phyloP scores from a whole-genome alignment of 2,113 vertebrate species.

The Pelusios castaneus region DNA sequence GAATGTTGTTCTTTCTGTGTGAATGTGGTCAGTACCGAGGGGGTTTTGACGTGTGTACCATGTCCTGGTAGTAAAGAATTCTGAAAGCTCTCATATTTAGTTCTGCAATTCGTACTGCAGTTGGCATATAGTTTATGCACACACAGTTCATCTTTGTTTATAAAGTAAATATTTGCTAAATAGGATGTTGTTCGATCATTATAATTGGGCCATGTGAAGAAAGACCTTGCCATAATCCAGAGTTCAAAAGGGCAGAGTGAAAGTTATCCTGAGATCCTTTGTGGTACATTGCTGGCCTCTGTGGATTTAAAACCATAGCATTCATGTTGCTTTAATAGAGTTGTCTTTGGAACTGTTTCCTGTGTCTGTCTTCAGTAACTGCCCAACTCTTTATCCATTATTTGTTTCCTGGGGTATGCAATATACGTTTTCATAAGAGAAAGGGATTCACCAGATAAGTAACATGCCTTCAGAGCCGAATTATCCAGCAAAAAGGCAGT shows the following conservation, averaged over 20 bases:
- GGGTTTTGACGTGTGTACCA: not conserved
- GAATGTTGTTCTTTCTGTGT: not conserved
- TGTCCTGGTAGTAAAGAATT: not conserved
- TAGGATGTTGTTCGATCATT: not conserved
- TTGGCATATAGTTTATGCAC: not conserved
- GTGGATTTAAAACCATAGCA: not conserved
- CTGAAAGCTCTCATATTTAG: not conserved
- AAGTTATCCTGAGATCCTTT: not conserved
- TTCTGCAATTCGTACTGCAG: not conserved
- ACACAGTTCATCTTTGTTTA: not conserved
- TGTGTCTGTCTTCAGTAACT: rapidly evolving
- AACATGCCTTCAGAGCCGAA: not conserved
- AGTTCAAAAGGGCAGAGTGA: not conserved
- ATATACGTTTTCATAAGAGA: not conserved
- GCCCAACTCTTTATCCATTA: not conserved
- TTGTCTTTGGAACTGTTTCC: not conserved
- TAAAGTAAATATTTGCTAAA: not conserved
- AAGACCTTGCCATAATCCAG: not conserved
- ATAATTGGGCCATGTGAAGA: not conserved
- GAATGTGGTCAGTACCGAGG: not conserved
- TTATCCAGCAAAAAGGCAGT: not conserved
- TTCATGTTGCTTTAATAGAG: not conserved
- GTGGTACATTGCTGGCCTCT: not conserved
- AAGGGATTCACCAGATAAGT: not conserved
- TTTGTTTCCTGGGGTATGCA: not conserved